Base-by-base conservation (phyloP, 1,140 invertebrate genomes). In the Acromyrmex charruanus region DNA sequence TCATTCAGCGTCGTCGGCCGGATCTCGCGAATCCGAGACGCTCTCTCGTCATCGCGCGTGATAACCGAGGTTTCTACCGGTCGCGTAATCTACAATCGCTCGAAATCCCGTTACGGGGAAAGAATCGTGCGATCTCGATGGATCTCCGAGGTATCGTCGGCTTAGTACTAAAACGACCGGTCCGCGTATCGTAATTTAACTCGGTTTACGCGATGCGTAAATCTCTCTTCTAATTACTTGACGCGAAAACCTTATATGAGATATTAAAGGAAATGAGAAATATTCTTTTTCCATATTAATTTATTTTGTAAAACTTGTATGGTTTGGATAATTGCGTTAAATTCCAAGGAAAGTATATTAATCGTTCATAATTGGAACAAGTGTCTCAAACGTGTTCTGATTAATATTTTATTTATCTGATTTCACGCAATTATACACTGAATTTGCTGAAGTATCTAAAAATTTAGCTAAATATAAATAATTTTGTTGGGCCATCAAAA, bases 111-210 rank as follows among this genome's bases (percentile, higher is more conserved):
- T 87, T 88, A 86, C 6, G 58, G 16, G 53, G n/a, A 31, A 88
- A 86, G 65, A 66, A 86, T 86, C 61, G 51, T 58, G 72, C 77
- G 77, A 68, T 80, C 85, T 87, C 51, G 63, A 68, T 74, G 31
- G 25, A 77, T 44, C 39, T 44, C 39, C 51, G 2, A 39, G 7
- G 35, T 68, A 80, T 68, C 77, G 44, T 69, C 77, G 28, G 16
- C 77, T 71, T 58, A 58, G n/a, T 14, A 49, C 53, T 81, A 55
- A 72, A 58, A 81, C n/a, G 14, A 81, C 53, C 31, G 51, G n/a
- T 80, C 49, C 16, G 28, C 49, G 28, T 55, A 49, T 80, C 61
- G 14, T 68, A 35, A 81, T 55, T 71, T 39, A 69, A 31, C 59
- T n/a, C n/a, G 16, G 21, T 16, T 3, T 44, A 18, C 51, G 16